phyloP scores from a whole-genome alignment of 2,113 vertebrate genomes.

The Syngnathus scovelli region DNA sequence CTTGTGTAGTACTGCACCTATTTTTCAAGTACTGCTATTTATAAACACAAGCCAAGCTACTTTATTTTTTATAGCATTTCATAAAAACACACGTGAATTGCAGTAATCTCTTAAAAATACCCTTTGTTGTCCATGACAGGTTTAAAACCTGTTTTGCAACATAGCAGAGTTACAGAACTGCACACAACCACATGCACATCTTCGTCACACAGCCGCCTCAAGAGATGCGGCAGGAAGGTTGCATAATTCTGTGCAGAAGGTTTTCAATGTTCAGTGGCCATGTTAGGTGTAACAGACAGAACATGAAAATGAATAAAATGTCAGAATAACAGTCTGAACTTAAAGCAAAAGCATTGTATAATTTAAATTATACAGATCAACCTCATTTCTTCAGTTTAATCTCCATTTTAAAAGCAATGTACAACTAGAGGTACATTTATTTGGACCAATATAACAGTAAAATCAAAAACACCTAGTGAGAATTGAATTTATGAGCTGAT shows the following conservation, averaged over 20 bases:
- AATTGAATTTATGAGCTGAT: too few species aligned
- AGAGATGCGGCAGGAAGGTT: background rate
- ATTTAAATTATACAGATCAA: background rate
- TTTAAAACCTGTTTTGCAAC: constrained; percentile 46
- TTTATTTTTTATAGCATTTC: background rate
- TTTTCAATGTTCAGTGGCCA: background rate
- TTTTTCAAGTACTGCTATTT: background rate
- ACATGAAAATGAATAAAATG: background rate
- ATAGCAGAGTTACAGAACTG: constrained; percentile 27
- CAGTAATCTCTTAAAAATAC: background rate
- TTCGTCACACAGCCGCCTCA: background rate
- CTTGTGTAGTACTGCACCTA: background rate
- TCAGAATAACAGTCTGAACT: background rate
- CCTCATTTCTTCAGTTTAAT: too few species aligned
- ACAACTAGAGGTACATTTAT: too few species aligned
- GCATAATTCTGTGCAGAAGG: constrained; percentile 1
- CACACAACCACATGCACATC: constrained; percentile 26
- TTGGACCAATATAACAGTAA: too few species aligned
- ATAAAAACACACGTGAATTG: background rate
- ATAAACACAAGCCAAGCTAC: background rate
- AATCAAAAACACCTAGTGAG: too few species aligned
- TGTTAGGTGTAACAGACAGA: background rate
- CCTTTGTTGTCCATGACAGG: background rate
- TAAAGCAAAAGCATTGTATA: background rate
- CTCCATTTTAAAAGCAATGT: too few species aligned